Evolutionary conservation across 2,888 invertebrate species (phyloP).

Genomic region (Andrena chrysosceles): DNA sequence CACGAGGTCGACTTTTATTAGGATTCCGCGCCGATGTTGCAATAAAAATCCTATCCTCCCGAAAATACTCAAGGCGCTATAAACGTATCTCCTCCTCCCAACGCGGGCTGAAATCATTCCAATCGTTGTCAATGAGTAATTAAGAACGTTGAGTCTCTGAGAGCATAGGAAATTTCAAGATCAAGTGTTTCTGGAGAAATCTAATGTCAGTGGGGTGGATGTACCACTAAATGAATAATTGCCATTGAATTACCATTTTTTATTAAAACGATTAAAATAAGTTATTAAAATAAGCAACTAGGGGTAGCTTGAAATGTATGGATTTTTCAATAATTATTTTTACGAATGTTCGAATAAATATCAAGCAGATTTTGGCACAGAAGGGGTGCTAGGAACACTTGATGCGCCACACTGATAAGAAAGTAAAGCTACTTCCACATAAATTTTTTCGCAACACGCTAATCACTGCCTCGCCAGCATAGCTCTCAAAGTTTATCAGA

Average conservation of each 20-base stretch:
- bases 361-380: neutral
- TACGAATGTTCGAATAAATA: neutral
- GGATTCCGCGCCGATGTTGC: conserved; percentile 25
- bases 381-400: neutral
- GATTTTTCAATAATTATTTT: too few species aligned
- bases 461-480: neutral
- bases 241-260: too few species aligned
- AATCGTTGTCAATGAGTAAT: too few species aligned
- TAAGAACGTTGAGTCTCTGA: too few species aligned
- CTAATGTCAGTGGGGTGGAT: too few species aligned
- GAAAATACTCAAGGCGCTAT: conserved; percentile 4
- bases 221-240: too few species aligned
- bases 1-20: conserved; percentile 31
- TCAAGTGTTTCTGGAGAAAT: too few species aligned
- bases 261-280: too few species aligned
- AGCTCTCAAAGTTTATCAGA: neutral
- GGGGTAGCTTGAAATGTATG: too few species aligned
- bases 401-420: neutral
- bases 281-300: too few species aligned
- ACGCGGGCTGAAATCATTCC: too few species aligned
- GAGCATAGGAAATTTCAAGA: too few species aligned
- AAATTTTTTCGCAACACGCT: neutral
- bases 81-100: neutral
- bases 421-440: neutral
- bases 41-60: conserved; percentile 9